These are phyloP conservation scores for Anas platyrhynchos DNA, from an alignment of 2,113 vertebrate species.

Conservation along the genomic window DNA sequence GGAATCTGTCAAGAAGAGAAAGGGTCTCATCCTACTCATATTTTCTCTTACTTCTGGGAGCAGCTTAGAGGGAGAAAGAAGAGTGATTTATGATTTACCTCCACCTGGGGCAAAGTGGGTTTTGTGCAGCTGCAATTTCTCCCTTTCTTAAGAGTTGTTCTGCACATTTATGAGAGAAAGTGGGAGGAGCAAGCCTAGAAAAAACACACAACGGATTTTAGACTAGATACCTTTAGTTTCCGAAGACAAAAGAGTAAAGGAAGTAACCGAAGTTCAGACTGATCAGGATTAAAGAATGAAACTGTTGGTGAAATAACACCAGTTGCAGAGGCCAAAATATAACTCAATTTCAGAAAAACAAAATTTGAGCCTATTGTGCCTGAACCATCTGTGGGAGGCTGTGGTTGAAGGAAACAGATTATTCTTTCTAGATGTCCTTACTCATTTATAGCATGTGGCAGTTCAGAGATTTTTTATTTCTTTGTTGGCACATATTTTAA, in stretches of 20 bases:
- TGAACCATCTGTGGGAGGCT: neutral
- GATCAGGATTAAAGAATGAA: neutral
- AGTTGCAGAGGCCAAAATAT: neutral
- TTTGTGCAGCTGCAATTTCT: neutral
- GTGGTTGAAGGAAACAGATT: neutral
- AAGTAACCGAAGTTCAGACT: neutral
- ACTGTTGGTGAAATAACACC: neutral
- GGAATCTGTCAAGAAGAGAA: neutral
- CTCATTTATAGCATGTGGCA: neutral
- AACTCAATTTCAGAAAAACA: neutral
- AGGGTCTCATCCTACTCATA: accelerated
- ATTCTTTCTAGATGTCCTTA: neutral
- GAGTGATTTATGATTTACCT: neutral
- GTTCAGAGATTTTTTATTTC: neutral
- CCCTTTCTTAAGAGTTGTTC: neutral
- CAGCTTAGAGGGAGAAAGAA: neutral
- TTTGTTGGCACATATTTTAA: neutral
- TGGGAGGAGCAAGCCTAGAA: neutral
- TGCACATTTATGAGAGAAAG: neutral
- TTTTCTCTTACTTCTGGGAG: neutral
- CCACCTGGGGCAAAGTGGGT: neutral
- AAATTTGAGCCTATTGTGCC: neutral
- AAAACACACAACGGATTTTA: neutral
- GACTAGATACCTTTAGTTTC: neutral
- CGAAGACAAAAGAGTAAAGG: neutral